Base-by-base conservation (phyloP, 2,797 vertebrate species). In the Hydrolagus colliei region DNA sequence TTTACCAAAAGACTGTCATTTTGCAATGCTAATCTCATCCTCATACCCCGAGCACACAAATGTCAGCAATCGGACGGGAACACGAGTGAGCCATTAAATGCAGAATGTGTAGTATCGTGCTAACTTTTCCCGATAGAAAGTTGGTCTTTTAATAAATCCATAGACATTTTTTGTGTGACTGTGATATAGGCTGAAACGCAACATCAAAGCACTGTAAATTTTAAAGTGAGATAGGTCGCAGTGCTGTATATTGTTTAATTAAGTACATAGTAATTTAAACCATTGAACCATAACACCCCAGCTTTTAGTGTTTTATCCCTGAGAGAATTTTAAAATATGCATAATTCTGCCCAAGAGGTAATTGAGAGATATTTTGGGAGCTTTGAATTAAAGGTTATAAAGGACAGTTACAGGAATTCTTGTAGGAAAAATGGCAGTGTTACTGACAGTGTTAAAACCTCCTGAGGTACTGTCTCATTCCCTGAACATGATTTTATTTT, bases 301-400 rank as follows among this genome's bases (percentile, higher is more conserved):
- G 89, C 86, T 88, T 88, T 91, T 93, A 91, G 88, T 86, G 88
- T 91, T 90, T 87, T 91, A 92, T 90, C 89, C 87, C 90, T 93
- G 89, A 87, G 88, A 91, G 91, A 90, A 90, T 87, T 90, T 92
- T 90, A 87, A 89, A 92, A 91, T 90, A 87, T 90, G 88, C 88
- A 88, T 91, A 91, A 89, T 91, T 91, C 86, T 91, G 88, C 87
- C 87, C 88, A 71, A 35, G 86, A 87, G 88, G 87, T 90, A 92
- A 91, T 86, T 90, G 87, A 91, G 88, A 87, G 89, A 89, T 90
- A 91, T 91, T 92, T 92, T 92, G 88, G 91, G 89, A 87, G 77
- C 89, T 89, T 84, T 91, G 86, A 92, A 91, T 91, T 92, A 91
- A 92, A 91, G 86, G 88, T 90, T 91, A 88, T 88, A 87, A 88